Evolutionary conservation across 2,113 vertebrate genomes (phyloP).

Genomic region (Cynocephalus volans): DNA sequence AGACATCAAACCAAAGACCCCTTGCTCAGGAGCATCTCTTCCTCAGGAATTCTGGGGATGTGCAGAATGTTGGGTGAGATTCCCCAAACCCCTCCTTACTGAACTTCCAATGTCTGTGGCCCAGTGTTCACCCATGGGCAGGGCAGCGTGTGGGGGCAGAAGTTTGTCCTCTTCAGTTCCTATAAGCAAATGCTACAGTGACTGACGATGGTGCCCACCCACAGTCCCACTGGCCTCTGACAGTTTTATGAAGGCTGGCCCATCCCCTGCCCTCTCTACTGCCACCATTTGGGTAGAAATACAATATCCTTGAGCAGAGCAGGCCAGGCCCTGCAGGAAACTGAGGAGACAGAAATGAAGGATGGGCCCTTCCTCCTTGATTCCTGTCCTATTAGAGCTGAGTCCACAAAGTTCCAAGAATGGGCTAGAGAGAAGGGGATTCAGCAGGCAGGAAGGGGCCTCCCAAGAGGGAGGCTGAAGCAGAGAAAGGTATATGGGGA

Average conservation of each 20-base stretch:
- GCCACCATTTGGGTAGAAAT: not conserved
- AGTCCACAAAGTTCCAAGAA: not conserved
- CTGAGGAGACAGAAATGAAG: not conserved
- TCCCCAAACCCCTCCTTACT: not conserved
- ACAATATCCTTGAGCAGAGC: not conserved
- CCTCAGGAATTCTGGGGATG: not conserved
- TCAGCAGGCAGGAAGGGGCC: not conserved
- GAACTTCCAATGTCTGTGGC: not conserved
- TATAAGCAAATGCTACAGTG: not conserved
- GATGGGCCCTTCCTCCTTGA: not conserved
- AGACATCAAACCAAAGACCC: too few relatives aligned
- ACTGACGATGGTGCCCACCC: rapidly evolving
- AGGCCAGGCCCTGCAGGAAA: not conserved
- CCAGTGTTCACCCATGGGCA: not conserved
- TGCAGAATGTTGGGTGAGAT: not conserved
- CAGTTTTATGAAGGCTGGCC: not conserved
- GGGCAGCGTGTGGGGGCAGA: not conserved
- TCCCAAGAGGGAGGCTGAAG: not conserved
- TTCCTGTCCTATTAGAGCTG: not conserved
- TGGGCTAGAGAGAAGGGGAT: rapidly evolving
- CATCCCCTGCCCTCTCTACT: too few relatives aligned
- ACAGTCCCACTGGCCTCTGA: not conserved
- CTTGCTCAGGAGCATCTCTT: not conserved
- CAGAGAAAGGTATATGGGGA: rapidly evolving
- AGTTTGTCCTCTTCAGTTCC: not conserved